Evolutionary conservation across 2,113 vertebrate species (phyloP).

Genomic region (Cyprinodon tularosa): DNA sequence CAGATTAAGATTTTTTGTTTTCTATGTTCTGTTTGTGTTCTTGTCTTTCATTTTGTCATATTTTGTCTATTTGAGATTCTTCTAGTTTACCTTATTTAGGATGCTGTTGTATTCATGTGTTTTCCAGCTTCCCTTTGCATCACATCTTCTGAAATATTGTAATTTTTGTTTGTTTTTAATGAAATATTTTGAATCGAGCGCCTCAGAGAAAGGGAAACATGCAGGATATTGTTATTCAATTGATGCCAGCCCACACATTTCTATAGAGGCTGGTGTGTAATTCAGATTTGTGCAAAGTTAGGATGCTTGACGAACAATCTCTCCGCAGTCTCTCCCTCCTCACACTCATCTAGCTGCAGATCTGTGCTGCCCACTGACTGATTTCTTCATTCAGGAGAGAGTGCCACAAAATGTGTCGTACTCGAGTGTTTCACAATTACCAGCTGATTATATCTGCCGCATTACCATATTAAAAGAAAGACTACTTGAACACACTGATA

Average conservation of each 20-base stretch:
- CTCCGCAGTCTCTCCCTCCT: slow-evolving; percentile 15
- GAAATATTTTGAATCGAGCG: not conserved
- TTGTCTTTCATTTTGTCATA: not conserved
- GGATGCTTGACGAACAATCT: slow-evolving; percentile 18
- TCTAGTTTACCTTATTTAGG: not conserved
- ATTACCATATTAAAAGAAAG: slow-evolving; percentile 81
- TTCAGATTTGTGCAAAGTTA: slow-evolving; percentile 20
- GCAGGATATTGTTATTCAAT: not conserved
- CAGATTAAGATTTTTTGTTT: too few relatives aligned
- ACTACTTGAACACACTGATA: slow-evolving; percentile 73
- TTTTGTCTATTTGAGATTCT: not conserved
- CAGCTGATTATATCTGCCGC: slow-evolving; percentile 70
- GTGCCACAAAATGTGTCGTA: slow-evolving; percentile 62
- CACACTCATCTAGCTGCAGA: slow-evolving; percentile 23
- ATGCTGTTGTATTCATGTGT: not conserved
- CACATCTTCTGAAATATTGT: not conserved
- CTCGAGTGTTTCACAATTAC: slow-evolving; percentile 79
- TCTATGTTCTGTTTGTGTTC: not conserved
- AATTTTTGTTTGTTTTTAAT: not conserved
- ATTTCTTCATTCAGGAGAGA: slow-evolving; percentile 70
- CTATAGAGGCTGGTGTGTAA: slow-evolving; percentile 30
- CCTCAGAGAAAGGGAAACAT: not conserved
- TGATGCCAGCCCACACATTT: slow-evolving; percentile 31
- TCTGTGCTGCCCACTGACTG: slow-evolving; percentile 29
- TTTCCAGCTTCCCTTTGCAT: not conserved